phyloP scores from a whole-genome alignment of 2,888 invertebrate species.

The Drosophila putrida region DNA sequence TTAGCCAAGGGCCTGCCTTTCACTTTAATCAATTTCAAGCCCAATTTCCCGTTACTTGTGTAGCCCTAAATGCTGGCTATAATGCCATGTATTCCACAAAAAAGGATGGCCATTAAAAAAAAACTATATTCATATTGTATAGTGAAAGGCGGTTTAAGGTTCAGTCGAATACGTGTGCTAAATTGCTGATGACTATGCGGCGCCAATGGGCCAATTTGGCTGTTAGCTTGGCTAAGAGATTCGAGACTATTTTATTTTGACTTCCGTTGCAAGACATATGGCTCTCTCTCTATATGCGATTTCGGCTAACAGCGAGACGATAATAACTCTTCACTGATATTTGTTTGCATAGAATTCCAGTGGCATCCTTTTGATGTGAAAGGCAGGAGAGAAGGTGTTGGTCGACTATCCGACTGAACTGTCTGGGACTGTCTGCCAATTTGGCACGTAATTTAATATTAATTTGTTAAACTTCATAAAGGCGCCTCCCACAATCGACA shows the following conservation, averaged over 20 bases:
- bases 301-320: conserved; percentile 22
- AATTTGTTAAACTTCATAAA: conserved; percentile 82
- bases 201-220: conserved; percentile 74
- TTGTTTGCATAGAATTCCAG: conserved; percentile 66
- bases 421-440: conserved; percentile 69
- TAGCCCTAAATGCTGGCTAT: conserved; percentile 52
- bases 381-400: conserved; percentile 31
- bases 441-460: conserved; percentile 84
- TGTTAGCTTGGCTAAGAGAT: conserved; percentile 21
- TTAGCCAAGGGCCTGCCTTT: conserved; percentile 69
- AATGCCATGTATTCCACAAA: conserved; percentile 46
- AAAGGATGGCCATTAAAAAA: conserved; percentile 69
- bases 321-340: conserved; percentile 46
- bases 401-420: conserved; percentile 4
- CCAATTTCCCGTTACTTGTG: conserved; percentile 58
- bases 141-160: conserved; percentile 46
- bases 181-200: conserved; percentile 72
- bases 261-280: conserved; percentile 68
- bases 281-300: conserved; percentile 14
- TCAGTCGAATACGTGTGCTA: conserved; percentile 64
- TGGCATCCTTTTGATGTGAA: conserved; percentile 66
- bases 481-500: conserved; percentile 69
- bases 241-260: conserved; percentile 45
- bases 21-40: conserved; percentile 72
- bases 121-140: conserved; percentile 11